Evolutionary conservation across 2,888 invertebrate genomes (phyloP), one percentile per base, ranked within the genome.

Genomic region (Drosophila atroscutellata): DNA sequence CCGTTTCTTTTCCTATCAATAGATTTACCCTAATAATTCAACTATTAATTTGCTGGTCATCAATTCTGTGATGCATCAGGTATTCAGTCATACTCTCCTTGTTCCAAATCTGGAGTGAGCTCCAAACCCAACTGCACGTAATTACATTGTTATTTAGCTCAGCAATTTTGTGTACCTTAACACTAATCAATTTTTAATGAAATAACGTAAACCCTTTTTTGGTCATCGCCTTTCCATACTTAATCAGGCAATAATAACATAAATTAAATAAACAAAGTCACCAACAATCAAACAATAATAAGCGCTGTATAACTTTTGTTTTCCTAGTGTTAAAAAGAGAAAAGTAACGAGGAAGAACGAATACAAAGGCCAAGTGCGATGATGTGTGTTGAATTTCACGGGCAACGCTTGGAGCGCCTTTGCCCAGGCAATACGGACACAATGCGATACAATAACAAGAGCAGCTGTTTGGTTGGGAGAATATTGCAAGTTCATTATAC

Each of bases 401-500:
- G 80, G 68, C 72, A 73, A 75, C 68, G 83, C 75, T 69, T 79
- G 73, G 72, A 68, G 63, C 76, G 70, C 59, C 65, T 50, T 60
- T 36, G 20, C 15, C 45, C 37, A 37, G 28, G 36, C 34, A 34
- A 20, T 20, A 13, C 7, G 50, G 42, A 11, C 18, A 66, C 47
- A 45, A 49, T 36, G 20, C 26, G 30, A 64, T 56, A 83, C 65
- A 80, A 77, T 63, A 72, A 74, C 60, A 75, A 72, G 72, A 78
- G 77, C 88, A 80, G 86, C 86, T 83, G 72, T 65, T 75, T 59
- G 20, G n/a, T 30, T 59, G 51, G 34, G 24, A 65, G 82, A 90
- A 89, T 88, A 90, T 80, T 90, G 90, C 90, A 87, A 90, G 84
- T 78, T 88, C 87, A 88, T 88, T 90, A 89, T 84, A 88, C 81